Base-by-base conservation (phyloP, 2,888 invertebrate species). In the Apodemia duryi region DNA sequence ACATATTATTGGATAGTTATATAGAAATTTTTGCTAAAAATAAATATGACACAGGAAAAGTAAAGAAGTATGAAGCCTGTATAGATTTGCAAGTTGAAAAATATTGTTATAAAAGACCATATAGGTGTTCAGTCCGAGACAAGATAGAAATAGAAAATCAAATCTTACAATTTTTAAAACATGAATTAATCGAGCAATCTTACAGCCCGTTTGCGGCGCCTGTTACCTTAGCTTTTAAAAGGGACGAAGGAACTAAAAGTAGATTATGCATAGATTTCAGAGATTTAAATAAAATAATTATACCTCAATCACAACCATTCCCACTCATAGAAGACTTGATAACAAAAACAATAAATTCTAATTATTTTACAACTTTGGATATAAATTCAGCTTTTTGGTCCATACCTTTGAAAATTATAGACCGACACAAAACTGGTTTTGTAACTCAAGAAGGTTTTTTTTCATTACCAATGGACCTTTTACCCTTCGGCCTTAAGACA, bases 301-400 rank as follows among this genome's bases (percentile, higher is more conserved):
- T 62, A 13, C 62, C 62, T 2, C 62, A 62, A 21, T 13, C 62
- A 11, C 60, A 60, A 32, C 32, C 60, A 32, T 60, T 60, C 11
- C 60, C 60, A 11, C 60, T 29, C 1, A 60, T 60, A 13, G 60
- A 60, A 60, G 80, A 80, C 65, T 65, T 79, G 63, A 72, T 80
- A 66, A 61, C 72, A 57, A 78, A 78, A 64, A 78, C 78, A 29
- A 70, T 70, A 70, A 74, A 79, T 61, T 81, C 79, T 57, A 74
- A 73, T 35, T 79, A 68, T 72, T 81, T 77, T 64, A 67, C 79
- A 35, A 76, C 74, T 32, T 62, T 81, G 0, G 81, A 81, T 65
- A 74, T 81, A 68, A 82, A 82, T 66, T 80, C 79, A 32, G 80
- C 80, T 41, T 82, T 84, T 69, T 82, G 82, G 82, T 76, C 79